Evolutionary conservation across 2,113 vertebrate species (phyloP), one percentile per base, ranked within the genome.

Genomic region (Varanus komodoensis): DNA sequence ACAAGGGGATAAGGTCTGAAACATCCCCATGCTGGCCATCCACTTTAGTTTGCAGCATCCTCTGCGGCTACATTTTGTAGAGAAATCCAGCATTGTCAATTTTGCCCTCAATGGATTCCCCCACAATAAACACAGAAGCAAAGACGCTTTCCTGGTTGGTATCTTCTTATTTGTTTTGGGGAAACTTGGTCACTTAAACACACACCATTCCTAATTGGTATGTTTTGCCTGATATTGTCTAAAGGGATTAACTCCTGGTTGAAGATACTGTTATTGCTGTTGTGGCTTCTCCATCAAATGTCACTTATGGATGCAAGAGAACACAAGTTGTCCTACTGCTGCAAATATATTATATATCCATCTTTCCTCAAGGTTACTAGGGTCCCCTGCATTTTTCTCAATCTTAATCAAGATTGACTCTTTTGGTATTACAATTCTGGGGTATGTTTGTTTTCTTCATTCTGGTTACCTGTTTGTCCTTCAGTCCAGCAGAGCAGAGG

Each of bases 331-430:
- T 69, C 85, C 21, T 64, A 93, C 27, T 0, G 54, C 69, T 78
- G 44, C 44, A 93, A 93, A 77, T n/a, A 3, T 29, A 11, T 82
- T 95, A 91, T 88, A 50, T 3, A 75, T 92, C 93, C 88, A 92
- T 91, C 85, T 93, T 91, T 94, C 93, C 93, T 90, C 85, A 92
- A 95, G 86, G 87, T 92, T 73, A 94, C 78, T 84, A 2, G 89
- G 82, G 75, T 88, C 71, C 79, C 86, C 86, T 89, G 71, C 61
- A 88, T 87, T 34, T 74, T 61, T 79, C 92, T 92, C 38, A 44
- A 44, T 44, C 25, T 86, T 90, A 89, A 91, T 68, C 67, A 11
- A 92, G 90, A 81, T 19, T 91, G 86, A 86, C 38, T 93, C 92
- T 95, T 93, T 25, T 89, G 88, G 29, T 84, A 48, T 57, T 27